Conservation (phyloP, 2,888 invertebrate genomes). For the Embidobia sp. region DNA sequence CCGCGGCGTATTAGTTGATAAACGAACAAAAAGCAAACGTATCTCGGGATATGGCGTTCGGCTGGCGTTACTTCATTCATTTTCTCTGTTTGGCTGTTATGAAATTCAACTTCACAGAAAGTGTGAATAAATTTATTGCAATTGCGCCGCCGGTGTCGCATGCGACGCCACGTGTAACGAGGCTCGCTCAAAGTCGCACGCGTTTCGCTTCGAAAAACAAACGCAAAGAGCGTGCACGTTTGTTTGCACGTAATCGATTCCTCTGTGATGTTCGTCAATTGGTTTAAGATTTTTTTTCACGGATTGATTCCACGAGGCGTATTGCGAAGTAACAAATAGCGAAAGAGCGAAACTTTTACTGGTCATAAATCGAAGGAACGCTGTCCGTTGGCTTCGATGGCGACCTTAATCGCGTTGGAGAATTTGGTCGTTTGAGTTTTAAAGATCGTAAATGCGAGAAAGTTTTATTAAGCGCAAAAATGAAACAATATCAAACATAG, state of each 20-base stretch:
- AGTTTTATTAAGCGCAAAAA: slow-evolving; percentile 29
- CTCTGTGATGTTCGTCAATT: not conserved
- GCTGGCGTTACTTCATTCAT: slow-evolving; percentile 30
- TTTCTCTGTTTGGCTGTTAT: slow-evolving; percentile 42
- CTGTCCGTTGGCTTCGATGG: slow-evolving; percentile 9
- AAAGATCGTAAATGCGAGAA: slow-evolving; percentile 34
- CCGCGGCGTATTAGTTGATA: slow-evolving; percentile 27
- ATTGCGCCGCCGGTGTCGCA: slow-evolving; percentile 20
- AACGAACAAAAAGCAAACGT: slow-evolving; percentile 42
- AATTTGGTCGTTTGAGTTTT: slow-evolving; percentile 42
- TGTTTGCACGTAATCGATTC: slow-evolving; percentile 1
- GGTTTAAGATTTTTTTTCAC: not conserved
- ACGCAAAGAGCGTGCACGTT: not conserved
- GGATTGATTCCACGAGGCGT: not conserved
- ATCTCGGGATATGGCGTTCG: slow-evolving; percentile 48
- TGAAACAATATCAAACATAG: not conserved
- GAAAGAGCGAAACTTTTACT: slow-evolving; percentile 20
- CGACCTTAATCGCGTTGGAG: slow-evolving; percentile 20
- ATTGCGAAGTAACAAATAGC: not conserved
- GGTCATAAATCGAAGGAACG: slow-evolving; percentile 26
- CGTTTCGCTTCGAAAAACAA: slow-evolving; percentile 12
- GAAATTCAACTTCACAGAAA: slow-evolving; percentile 43
- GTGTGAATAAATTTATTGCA: slow-evolving; percentile 42
- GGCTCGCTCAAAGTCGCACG: slow-evolving; percentile 7
- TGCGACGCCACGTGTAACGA: slow-evolving; percentile 20